phyloP scores from a whole-genome alignment of 2,888 invertebrate species.

The Drosophila incognita region DNA sequence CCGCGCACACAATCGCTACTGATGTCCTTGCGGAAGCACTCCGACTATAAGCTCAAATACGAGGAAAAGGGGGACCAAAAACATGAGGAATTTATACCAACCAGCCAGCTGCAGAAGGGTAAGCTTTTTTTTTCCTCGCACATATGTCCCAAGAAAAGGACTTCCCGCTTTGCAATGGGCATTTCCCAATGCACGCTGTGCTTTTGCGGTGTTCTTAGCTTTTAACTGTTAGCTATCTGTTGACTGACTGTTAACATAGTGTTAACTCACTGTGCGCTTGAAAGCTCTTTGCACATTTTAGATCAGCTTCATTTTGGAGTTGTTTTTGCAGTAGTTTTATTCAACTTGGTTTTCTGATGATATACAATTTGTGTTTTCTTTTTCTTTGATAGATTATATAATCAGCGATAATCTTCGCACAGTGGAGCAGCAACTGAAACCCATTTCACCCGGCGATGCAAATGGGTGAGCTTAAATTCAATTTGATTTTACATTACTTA shows the following conservation, averaged over 20 bases:
- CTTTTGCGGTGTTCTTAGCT: conserved; percentile 5
- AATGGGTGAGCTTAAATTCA: conserved; percentile 85
- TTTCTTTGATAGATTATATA: conserved; percentile 86
- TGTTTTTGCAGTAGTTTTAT: neutral
- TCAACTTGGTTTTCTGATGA: neutral
- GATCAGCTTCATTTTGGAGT: neutral
- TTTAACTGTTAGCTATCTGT: neutral
- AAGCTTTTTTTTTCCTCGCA: conserved; percentile 17
- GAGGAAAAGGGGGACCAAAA: conserved; percentile 85
- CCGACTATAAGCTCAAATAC: conserved; percentile 85
- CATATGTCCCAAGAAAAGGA: conserved; percentile 4
- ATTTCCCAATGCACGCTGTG: neutral
- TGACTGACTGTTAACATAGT: neutral
- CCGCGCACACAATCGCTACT: conserved; percentile 93
- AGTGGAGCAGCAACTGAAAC: conserved; percentile 85
- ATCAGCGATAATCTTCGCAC: conserved; percentile 86
- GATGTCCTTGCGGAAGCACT: conserved; percentile 84
- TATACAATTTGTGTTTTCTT: neutral
- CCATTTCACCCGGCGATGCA: conserved; percentile 84
- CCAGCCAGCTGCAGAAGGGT: conserved; percentile 82
- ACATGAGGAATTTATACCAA: conserved; percentile 85
- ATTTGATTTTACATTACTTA: neutral
- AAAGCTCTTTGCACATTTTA: conserved; percentile 8
- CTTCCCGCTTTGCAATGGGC: neutral
- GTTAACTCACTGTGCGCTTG: neutral